Conservation (phyloP, 1,140 invertebrate species). For the Stratiolaelaps scimitus region DNA sequence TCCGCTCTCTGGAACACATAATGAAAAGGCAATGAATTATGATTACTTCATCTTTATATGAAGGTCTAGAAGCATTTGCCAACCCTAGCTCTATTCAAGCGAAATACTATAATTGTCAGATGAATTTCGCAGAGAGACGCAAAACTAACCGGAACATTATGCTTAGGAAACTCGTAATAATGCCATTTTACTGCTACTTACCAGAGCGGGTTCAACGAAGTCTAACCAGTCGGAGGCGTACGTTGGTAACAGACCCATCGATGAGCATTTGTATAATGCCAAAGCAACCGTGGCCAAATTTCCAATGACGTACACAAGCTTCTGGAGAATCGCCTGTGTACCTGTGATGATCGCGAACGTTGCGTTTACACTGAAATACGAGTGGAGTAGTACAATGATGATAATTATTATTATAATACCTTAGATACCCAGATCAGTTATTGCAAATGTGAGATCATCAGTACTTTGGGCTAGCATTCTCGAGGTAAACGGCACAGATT, state of each 20-base stretch:
- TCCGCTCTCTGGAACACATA: constrained; percentile 33
- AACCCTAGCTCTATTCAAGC: too few species aligned
- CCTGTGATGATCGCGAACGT: constrained; percentile 93
- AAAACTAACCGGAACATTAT: too few species aligned
- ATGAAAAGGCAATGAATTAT: background rate
- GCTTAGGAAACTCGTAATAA: background rate
- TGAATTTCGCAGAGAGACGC: too few species aligned
- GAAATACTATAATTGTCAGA: too few species aligned
- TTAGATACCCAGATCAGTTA: too few species aligned
- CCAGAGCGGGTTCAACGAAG: constrained; percentile 74
- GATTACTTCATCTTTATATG: too few species aligned
- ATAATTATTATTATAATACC: too few species aligned
- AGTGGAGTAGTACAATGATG: too few species aligned
- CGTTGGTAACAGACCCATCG: constrained; percentile 92
- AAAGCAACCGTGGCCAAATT: constrained; percentile 83
- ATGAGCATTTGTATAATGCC: constrained; percentile 95
- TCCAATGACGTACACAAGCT: constrained; percentile 85
- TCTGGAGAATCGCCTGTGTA: constrained; percentile 68
- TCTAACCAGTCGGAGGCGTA: constrained; percentile 97
- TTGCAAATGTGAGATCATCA: too few species aligned
- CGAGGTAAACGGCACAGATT: too few species aligned
- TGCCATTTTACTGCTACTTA: constrained; percentile 15
- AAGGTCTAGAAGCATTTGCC: too few species aligned
- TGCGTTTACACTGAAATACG: constrained; percentile 37
- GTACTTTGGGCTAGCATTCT: too few species aligned